These are phyloP conservation scores for Aramus guarauna DNA, from an alignment of 2,113 vertebrate genomes.

Conservation along the genomic window DNA sequence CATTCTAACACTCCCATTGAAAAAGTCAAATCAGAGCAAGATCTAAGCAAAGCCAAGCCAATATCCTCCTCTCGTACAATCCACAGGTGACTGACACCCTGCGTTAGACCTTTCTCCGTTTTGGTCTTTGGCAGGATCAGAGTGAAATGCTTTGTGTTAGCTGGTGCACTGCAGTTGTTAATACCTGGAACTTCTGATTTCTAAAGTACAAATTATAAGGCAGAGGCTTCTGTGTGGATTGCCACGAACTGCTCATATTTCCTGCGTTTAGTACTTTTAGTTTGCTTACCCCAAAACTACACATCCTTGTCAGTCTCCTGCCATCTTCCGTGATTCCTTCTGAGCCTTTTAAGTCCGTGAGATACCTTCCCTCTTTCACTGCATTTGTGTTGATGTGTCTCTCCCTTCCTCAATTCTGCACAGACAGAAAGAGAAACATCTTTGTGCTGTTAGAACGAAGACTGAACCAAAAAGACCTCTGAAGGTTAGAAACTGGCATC, in stretches of 20 bases:
- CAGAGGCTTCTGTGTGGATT: not conserved
- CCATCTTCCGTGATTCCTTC: not conserved
- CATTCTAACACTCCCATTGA: not conserved
- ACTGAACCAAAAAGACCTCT: not conserved
- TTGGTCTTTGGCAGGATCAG: not conserved
- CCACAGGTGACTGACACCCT: not conserved
- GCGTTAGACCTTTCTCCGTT: not conserved
- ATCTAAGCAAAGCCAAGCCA: not conserved
- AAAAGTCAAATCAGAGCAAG: not conserved
- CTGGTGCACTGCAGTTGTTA: not conserved
- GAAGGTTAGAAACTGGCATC: not conserved
- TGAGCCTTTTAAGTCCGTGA: not conserved
- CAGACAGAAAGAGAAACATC: not conserved
- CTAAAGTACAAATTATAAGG: not conserved
- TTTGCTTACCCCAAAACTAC: not conserved
- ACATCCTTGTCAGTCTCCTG: not conserved
- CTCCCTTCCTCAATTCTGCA: not conserved
- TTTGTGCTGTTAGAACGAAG: not conserved
- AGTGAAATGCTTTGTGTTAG: not conserved
- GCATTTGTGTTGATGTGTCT: not conserved
- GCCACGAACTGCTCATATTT: not conserved
- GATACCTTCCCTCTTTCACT: fast-evolving
- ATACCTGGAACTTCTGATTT: not conserved
- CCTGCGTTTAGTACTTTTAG: not conserved
- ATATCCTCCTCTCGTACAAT: not conserved